phyloP scores from a whole-genome alignment of 92 coral and sea anemone species.

The Bergia puertoricense region DNA sequence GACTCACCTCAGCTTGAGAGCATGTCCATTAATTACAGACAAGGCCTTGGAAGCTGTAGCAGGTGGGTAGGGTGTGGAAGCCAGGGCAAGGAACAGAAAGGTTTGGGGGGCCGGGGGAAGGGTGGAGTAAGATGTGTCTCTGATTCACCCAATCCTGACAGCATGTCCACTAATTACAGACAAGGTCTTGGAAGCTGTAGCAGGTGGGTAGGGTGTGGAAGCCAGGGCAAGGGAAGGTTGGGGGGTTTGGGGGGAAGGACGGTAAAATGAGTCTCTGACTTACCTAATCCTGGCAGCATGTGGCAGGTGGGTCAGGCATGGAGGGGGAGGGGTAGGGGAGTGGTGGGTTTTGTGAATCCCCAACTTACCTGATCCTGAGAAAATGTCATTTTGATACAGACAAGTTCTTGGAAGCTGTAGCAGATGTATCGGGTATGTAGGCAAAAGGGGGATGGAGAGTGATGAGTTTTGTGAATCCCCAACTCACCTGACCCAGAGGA shows the following conservation, averaged over 20 bases:
- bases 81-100: no score
- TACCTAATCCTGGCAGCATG: constrained; percentile 68
- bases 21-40: constrained; percentile 93
- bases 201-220: constrained; percentile 62
- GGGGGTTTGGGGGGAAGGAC: neutral
- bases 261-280: constrained; percentile 64
- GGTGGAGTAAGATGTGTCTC: constrained; percentile 37
- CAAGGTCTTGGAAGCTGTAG: constrained; percentile 84
- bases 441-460: neutral
- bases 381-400: constrained; percentile 87
- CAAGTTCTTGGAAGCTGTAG: constrained; percentile 81
- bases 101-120: neutral
- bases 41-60: constrained; percentile 87
- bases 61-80: constrained; percentile 53
- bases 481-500: constrained; percentile 73
- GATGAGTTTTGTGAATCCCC: constrained; percentile 42
- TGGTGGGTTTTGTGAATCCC: constrained; percentile 38
- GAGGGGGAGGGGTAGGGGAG: neutral
- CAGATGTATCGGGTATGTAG: constrained; percentile 55
- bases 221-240: neutral
- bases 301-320: constrained; percentile 51
- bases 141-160: constrained; percentile 74
- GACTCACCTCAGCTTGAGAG: constrained; percentile 81
- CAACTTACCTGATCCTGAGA: constrained; percentile 74
- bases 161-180: constrained; percentile 92